Percentiles rank a stretch among this genome's conserved stretches.
Evolutionary conservation across 2,797 vertebrate species (phyloP).

Genomic region (Anguilla anguilla): DNA sequence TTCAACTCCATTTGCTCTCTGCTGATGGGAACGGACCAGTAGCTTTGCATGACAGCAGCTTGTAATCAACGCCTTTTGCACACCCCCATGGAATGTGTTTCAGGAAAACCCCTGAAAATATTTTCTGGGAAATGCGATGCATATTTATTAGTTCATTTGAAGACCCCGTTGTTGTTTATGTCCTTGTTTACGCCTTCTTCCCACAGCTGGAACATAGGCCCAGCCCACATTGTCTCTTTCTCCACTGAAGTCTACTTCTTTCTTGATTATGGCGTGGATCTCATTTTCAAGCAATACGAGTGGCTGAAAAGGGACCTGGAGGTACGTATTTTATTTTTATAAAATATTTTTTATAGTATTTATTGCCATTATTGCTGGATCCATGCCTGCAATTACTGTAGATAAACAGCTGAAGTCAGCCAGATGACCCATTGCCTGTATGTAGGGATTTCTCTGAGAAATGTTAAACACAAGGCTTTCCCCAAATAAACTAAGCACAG

Average conservation of each 20-base stretch:
- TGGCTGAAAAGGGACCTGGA: conserved; percentile 84
- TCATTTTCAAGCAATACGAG: conserved; percentile 79
- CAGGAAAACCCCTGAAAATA: neutral
- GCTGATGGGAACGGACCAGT: neutral
- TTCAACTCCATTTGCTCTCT: neutral
- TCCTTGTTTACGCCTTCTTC: conserved; percentile 22
- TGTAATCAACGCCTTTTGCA: neutral
- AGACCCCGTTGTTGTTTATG: neutral
- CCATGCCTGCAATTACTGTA: neutral
- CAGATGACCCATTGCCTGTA: neutral
- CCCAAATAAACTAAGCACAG: conserved; percentile 9
- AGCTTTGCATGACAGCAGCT: neutral
- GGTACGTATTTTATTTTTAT: conserved; percentile 60
- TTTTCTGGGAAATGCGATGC: neutral
- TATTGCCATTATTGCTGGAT: conserved; percentile 22
- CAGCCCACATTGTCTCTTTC: conserved; percentile 85
- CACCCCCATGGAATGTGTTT: conserved; percentile 15
- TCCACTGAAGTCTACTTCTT: conserved; percentile 91
- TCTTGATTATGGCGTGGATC: conserved; percentile 73
- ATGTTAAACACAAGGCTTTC: conserved; percentile 18
- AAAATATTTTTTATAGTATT: neutral
- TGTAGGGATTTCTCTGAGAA: conserved; percentile 18
- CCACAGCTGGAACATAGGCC: conserved; percentile 83
- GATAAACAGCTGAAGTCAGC: conserved; percentile 5
- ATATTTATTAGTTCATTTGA: neutral